Percentiles rank a stretch among this genome's conserved stretches.
phyloP scores from a whole-genome alignment of 2,888 invertebrate species.

The Neoaliturus tenellus region DNA sequence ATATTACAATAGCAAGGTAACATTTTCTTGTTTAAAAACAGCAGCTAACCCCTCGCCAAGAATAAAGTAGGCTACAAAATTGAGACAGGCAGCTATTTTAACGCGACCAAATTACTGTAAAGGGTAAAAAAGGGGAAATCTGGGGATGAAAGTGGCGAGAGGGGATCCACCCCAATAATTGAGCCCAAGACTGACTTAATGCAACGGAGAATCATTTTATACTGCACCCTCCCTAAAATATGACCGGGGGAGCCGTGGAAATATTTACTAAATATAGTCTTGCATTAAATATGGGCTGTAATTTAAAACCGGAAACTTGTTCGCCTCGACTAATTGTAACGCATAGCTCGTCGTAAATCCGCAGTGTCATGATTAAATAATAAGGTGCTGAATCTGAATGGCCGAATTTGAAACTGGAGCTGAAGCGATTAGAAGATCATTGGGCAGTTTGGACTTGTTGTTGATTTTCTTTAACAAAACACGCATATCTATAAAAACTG shows the following conservation, averaged over 20 bases:
- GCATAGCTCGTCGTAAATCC: constrained; percentile 23
- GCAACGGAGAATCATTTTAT: constrained; percentile 34
- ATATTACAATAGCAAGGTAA: neutral
- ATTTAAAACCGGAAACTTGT: constrained; percentile 53
- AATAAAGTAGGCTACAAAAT: constrained; percentile 12
- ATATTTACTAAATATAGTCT: constrained; percentile 53
- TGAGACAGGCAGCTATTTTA: constrained; percentile 42
- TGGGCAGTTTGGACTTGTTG: too few species aligned
- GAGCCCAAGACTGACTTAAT: constrained; percentile 44
- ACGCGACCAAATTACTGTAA: constrained; percentile 45
- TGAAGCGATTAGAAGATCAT: too few species aligned
- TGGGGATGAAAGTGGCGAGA: neutral
- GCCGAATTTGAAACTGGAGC: neutral
- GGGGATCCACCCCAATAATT: constrained; percentile 31
- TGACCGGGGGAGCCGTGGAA: constrained; percentile 40
- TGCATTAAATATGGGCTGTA: constrained; percentile 52
- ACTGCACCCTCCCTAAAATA: constrained; percentile 43
- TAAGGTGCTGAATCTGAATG: neutral
- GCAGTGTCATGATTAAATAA: constrained; percentile 30
- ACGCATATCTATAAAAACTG: too few species aligned
- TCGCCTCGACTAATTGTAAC: constrained; percentile 30
- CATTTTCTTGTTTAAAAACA: neutral
- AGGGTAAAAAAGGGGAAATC: constrained; percentile 49
- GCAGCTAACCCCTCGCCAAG: neutral
- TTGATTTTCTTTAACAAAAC: too few species aligned